phyloP scores from a whole-genome alignment of 2,113 vertebrate species.

The Corythoichthys haematopterus region DNA sequence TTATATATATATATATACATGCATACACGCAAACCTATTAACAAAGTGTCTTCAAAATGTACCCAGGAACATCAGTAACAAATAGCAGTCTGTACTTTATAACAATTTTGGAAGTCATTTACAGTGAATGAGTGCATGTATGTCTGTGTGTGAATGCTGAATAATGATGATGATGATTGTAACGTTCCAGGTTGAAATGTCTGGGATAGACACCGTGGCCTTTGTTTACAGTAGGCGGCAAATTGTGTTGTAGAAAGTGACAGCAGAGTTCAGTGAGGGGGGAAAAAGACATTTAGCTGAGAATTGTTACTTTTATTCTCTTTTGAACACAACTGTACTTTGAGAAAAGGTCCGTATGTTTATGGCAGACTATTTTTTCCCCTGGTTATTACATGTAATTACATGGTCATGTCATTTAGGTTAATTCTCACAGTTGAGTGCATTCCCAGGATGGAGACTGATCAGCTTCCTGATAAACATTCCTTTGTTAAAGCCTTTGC shows the following conservation, averaged over 20 bases:
- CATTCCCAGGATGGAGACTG: slow-evolving; percentile 48
- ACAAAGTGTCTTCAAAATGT: slow-evolving; percentile 76
- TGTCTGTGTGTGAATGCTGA: slow-evolving; percentile 39
- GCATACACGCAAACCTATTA: slow-evolving; percentile 69
- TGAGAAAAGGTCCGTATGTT: slow-evolving; percentile 55
- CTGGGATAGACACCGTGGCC: slow-evolving; percentile 67
- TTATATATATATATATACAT: slow-evolving; percentile 57
- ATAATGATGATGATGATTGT: slow-evolving; percentile 55
- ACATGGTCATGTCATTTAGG: slow-evolving; percentile 57
- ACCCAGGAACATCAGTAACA: slow-evolving; percentile 71
- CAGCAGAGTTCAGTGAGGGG: slow-evolving; percentile 20
- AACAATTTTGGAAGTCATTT: slow-evolving; percentile 43
- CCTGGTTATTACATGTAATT: slow-evolving; percentile 48
- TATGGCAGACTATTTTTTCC: slow-evolving; percentile 38
- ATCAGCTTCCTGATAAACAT: slow-evolving; percentile 53
- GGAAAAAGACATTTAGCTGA: slow-evolving; percentile 28
- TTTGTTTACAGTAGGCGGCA: slow-evolving; percentile 52
- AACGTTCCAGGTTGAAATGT: slow-evolving; percentile 58
- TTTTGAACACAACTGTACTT: slow-evolving; percentile 60
- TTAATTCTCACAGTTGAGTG: slow-evolving; percentile 47
- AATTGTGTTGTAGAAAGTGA: neutral
- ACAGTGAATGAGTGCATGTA: slow-evolving; percentile 40
- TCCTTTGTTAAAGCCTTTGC: slow-evolving; percentile 59
- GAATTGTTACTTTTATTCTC: slow-evolving; percentile 37
- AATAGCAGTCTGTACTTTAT: slow-evolving; percentile 68